Percentiles rank a stretch among this genome's conserved stretches.
Conservation (phyloP, 2,888 invertebrate genomes). For the Rhaphigaster nebulosa region DNA sequence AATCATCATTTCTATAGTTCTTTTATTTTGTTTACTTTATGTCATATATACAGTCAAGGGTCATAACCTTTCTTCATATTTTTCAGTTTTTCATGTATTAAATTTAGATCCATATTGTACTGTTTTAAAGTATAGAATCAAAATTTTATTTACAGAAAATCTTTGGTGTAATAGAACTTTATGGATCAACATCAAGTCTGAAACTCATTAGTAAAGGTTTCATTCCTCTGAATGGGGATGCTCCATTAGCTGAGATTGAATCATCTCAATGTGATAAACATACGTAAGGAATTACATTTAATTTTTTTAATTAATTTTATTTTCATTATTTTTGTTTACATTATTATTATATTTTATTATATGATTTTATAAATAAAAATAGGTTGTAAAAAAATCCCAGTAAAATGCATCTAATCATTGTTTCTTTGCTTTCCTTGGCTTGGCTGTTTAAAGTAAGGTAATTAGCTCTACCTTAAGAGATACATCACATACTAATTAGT, state of each 20-base stretch:
- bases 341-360: background rate
- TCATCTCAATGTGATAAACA: conserved; percentile 72
- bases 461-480: too few relatives aligned
- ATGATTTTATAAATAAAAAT: background rate
- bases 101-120: background rate
- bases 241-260: conserved; percentile 64
- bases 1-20: too few relatives aligned
- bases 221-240: conserved; percentile 61
- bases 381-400: background rate
- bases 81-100: background rate
- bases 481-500: too few relatives aligned
- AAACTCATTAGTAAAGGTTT: conserved; percentile 75
- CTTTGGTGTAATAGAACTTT: conserved; percentile 86
- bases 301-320: background rate
- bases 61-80: background rate
- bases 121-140: background rate
- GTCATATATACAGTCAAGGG: background rate
- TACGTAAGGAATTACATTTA: conserved; percentile 67
- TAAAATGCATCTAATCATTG: background rate
- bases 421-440: background rate
- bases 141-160: conserved; percentile 74
- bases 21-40: too few relatives aligned
- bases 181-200: conserved; percentile 83
- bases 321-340: background rate
- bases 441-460: too few relatives aligned